Evolutionary conservation across 1,140 invertebrate genomes (phyloP).

Genomic region (Lethocerus indicus): DNA sequence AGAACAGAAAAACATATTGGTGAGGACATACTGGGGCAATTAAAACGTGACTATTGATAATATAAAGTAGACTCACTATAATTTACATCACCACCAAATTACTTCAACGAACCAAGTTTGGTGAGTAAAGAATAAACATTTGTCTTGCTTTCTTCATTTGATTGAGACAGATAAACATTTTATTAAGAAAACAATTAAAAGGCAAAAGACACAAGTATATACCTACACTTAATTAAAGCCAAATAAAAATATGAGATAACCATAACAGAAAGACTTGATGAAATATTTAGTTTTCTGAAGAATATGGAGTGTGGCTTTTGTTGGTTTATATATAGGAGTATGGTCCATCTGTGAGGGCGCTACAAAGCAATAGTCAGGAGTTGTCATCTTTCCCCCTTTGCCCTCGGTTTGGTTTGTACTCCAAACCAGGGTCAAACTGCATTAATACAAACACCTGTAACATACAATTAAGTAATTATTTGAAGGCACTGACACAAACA

Average conservation of each 20-base stretch:
- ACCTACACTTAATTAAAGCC: too few relatives aligned
- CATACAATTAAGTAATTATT: neutral
- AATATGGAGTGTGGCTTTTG: too few relatives aligned
- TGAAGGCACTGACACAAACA: too few relatives aligned
- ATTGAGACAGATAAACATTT: neutral
- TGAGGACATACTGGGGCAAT: too few relatives aligned
- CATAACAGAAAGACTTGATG: neutral
- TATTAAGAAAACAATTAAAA: neutral
- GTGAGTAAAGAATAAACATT: too few relatives aligned
- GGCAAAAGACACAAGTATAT: neutral
- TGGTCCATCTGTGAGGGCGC: slow-evolving; percentile 87
- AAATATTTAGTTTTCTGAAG: too few relatives aligned
- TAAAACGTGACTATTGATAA: too few relatives aligned
- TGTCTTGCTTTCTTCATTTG: too few relatives aligned
- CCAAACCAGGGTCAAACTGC: slow-evolving; percentile 91
- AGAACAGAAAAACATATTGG: too few relatives aligned
- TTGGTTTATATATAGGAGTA: slow-evolving; percentile 48
- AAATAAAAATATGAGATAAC: neutral
- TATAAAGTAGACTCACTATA: too few relatives aligned
- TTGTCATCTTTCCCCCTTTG: slow-evolving; percentile 64
- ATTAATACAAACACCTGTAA: slow-evolving; percentile 83
- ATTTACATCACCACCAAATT: too few relatives aligned
- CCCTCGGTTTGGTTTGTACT: slow-evolving; percentile 69
- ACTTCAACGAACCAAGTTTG: too few relatives aligned
- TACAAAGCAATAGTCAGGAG: slow-evolving; percentile 97